phyloP scores from a whole-genome alignment of 2,113 vertebrate species.

The Paedocypris sp. region DNA sequence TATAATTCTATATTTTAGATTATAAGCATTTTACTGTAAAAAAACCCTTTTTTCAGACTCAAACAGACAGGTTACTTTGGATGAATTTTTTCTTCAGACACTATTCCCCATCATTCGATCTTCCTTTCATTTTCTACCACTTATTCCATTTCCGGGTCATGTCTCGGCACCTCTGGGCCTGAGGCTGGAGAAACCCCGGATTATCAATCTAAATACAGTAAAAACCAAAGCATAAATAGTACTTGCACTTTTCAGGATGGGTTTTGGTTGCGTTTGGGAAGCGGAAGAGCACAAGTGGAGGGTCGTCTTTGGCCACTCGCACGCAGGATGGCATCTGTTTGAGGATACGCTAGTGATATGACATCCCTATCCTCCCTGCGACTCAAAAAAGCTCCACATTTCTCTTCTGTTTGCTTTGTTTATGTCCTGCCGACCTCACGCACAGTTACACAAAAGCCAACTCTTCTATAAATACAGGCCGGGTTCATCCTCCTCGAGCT shows the following conservation, averaged over 20 bases:
- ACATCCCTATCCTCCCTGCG: conserved; percentile 28
- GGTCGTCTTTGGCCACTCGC: conserved; percentile 17
- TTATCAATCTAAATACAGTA: neutral
- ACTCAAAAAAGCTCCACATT: conserved; percentile 22
- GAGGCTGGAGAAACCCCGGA: neutral
- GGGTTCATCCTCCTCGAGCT: conserved; percentile 36
- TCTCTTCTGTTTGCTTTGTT: conserved; percentile 36
- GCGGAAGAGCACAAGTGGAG: conserved; percentile 27
- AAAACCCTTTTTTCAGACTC: too few species aligned
- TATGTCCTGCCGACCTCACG: conserved; percentile 38
- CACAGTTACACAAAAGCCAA: conserved; percentile 43
- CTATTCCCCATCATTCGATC: too few species aligned
- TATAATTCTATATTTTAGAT: too few species aligned
- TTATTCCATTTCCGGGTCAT: too few species aligned
- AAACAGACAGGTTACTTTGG: too few species aligned
- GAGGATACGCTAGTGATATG: conserved; percentile 32
- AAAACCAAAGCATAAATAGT: neutral
- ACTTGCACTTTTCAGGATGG: conserved; percentile 8
- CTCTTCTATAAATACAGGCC: conserved; percentile 50
- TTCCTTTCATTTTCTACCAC: too few species aligned
- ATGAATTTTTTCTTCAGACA: too few species aligned
- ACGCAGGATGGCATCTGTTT: conserved; percentile 38
- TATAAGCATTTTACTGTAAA: too few species aligned
- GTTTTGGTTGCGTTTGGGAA: conserved; percentile 12
- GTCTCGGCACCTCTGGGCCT: too few species aligned